Conservation (phyloP, 2,113 vertebrate genomes). For the Himantopus leucocephalus region DNA sequence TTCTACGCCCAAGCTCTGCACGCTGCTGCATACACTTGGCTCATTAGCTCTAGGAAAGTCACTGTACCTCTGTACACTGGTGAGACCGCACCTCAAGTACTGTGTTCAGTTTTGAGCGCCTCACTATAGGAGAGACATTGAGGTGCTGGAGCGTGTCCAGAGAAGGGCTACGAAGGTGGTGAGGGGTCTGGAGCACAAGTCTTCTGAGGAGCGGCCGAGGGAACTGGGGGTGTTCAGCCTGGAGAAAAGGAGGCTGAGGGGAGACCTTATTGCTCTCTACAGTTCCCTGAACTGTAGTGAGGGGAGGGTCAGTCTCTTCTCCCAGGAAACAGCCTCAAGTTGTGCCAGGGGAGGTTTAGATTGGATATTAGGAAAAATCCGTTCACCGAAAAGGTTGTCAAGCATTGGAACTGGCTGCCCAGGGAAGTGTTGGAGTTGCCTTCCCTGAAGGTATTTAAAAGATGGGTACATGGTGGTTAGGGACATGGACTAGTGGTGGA, state of each 20-base stretch:
- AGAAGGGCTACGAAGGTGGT: background rate
- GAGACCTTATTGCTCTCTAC: background rate
- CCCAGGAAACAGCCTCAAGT: background rate
- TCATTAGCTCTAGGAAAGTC: background rate
- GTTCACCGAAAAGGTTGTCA: background rate
- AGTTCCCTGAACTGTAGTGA: background rate
- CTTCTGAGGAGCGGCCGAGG: background rate
- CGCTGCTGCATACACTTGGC: background rate
- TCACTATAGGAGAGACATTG: background rate
- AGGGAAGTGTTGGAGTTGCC: background rate
- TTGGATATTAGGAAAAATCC: background rate
- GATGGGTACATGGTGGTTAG: background rate
- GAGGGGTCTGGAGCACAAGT: background rate
- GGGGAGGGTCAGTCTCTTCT: background rate
- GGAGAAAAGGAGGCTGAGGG: background rate
- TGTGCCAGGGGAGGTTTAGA: background rate
- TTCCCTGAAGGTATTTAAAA: background rate
- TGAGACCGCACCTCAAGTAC: background rate
- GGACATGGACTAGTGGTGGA: background rate
- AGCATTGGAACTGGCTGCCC: background rate
- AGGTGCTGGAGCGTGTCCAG: background rate
- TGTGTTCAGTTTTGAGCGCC: background rate
- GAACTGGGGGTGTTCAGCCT: background rate
- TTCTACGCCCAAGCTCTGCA: background rate
- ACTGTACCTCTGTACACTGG: background rate